phyloP scores from a whole-genome alignment of 2,113 vertebrate species.

The Chelonoidis abingdonii region DNA sequence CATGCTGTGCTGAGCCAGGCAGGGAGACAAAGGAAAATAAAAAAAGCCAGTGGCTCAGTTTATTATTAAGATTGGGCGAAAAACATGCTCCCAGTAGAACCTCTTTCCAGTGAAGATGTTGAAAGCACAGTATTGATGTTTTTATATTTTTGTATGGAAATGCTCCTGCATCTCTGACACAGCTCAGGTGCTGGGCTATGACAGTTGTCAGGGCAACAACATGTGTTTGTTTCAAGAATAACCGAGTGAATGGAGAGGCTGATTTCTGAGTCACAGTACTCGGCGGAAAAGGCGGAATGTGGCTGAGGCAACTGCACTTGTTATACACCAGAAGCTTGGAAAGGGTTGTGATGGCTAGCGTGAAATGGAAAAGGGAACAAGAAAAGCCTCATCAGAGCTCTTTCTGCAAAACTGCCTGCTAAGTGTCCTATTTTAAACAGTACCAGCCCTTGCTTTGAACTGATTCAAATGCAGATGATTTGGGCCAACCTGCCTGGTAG shows the following conservation, averaged over 20 bases:
- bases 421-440: neutral
- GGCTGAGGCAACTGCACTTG: neutral
- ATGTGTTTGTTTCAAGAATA: neutral
- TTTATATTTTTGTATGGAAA: conserved; percentile 21
- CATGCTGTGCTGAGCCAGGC: neutral
- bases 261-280: neutral
- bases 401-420: neutral
- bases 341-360: neutral
- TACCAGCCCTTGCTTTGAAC: neutral
- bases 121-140: neutral
- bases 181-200: conserved; percentile 3
- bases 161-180: neutral
- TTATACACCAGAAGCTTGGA: neutral
- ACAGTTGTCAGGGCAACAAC: conserved; percentile 40
- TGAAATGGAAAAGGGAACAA: neutral
- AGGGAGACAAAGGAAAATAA: neutral
- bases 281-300: neutral
- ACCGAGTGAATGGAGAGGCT: neutral
- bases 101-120: neutral
- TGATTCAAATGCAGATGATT: neutral
- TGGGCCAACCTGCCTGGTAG: neutral
- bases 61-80: neutral
- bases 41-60: neutral
- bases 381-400: neutral
- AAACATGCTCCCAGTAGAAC: accelerated